These are phyloP conservation scores for Microcebus ravelobensis DNA, from an alignment of 2,113 vertebrate genomes.

Conservation along the genomic window DNA sequence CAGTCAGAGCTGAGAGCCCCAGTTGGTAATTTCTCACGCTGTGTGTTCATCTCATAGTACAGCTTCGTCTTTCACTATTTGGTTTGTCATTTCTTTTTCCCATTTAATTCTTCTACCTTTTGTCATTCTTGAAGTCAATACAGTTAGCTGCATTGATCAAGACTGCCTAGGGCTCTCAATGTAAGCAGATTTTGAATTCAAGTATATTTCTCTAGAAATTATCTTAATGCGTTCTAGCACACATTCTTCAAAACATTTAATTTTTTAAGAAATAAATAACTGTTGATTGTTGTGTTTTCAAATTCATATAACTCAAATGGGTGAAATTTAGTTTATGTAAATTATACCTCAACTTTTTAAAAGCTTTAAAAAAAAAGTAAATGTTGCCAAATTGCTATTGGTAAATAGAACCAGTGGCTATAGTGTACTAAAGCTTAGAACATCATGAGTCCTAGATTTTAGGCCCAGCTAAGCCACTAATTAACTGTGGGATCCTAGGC, in stretches of 20 bases:
- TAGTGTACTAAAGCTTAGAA: not conserved
- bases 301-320: not conserved
- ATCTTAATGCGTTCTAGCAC: not conserved
- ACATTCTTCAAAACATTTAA: not conserved
- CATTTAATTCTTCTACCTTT: not conserved
- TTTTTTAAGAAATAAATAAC: not conserved
- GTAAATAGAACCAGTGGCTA: not conserved
- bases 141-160: not conserved
- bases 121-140: not conserved
- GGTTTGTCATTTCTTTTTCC: not conserved
- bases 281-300: not conserved
- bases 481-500: not conserved
- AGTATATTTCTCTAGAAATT: not conserved
- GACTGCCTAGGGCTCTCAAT: not conserved
- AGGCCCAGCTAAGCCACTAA: not conserved
- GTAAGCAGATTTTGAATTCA: slow-evolving; percentile 33
- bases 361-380: not conserved
- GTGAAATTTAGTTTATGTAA: not conserved
- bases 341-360: not conserved
- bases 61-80: not conserved
- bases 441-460: not conserved
- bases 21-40: not conserved
- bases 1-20: not conserved
- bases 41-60: fast-evolving
- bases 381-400: not conserved